Conservation (phyloP, 2,113 vertebrate genomes). For the human (Homo sapiens) region GRCh38 chr2:132635501-132636000, state of each 20-base stretch:
- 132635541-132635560: not conserved
- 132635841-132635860: not conserved
- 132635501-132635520: not conserved
- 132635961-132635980: not conserved
- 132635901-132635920: not conserved
- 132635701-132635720: not conserved
- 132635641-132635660: fast-evolving
- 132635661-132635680: not conserved
- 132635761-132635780: not conserved
- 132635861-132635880: fast-evolving
- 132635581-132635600: not conserved
- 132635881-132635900: not conserved
- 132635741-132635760: not conserved
- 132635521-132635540: not conserved
- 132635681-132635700: not conserved
- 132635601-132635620: not conserved
- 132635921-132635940: not conserved
- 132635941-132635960: not conserved
- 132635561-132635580: no score
- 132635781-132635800: not conserved
- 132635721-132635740: not conserved
- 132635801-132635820: not conserved
- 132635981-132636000: not conserved
- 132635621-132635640: not conserved
- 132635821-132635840: no score